A percentile compares a stretch with the other conserved stretches of the same genome.
These are phyloP conservation scores for Perca schrenkii DNA, from an alignment of 2,113 vertebrate genomes.

Conservation along the genomic window DNA sequence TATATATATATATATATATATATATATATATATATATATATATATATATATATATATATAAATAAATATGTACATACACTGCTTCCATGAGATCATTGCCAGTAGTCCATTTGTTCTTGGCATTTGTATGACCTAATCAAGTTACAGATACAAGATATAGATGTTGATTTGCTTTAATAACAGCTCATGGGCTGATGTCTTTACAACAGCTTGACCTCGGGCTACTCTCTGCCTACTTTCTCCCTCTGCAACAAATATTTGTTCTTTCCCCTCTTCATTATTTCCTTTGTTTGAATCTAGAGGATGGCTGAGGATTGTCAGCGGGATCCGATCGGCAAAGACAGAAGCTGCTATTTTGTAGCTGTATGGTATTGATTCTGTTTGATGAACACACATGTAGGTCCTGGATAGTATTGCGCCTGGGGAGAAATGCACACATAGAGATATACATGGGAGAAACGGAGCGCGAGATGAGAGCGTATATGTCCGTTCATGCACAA, in stretches of 20 bases:
- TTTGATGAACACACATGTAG: conserved; percentile 48
- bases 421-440: conserved; percentile 8
- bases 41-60: no score
- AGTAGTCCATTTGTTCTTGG: not conserved
- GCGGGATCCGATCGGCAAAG: conserved; percentile 44
- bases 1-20: no score
- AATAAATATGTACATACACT: no score
- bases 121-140: not conserved
- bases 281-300: conserved; percentile 33
- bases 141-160: not conserved
- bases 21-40: no score
- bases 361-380: conserved; percentile 47
- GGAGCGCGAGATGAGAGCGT: conserved; percentile 29
- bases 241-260: conserved; percentile 22
- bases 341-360: conserved; percentile 50
- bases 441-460: conserved; percentile 13
- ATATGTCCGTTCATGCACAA: conserved; percentile 42
- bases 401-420: conserved; percentile 22
- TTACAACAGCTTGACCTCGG: not conserved
- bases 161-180: conserved; percentile 4
- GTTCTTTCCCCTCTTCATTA: conserved; percentile 25
- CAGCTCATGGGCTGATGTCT: not conserved
- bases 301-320: conserved; percentile 16
- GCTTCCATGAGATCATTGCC: not conserved
- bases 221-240: conserved; percentile 5